Conservation (phyloP, 1,140 invertebrate genomes). For the Hydropsyche tenuis region DNA sequence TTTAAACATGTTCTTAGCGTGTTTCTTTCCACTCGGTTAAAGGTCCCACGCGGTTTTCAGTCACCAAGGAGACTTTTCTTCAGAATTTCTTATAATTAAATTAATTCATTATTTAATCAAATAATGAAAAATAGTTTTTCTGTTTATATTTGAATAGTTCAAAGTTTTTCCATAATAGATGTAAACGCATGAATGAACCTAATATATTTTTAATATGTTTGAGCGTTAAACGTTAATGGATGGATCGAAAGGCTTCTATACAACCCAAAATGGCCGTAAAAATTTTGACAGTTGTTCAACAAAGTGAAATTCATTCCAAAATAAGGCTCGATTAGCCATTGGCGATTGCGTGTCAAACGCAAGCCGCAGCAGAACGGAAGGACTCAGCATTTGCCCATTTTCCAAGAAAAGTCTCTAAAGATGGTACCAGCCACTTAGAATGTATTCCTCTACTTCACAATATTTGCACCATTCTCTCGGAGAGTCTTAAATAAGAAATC, state of each 20-base stretch:
- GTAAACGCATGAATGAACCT: no score
- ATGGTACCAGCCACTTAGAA: not conserved
- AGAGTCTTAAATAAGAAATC: not conserved
- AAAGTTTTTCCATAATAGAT: no score
- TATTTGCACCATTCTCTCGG: not conserved
- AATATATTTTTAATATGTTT: not conserved
- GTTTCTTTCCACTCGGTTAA: no score
- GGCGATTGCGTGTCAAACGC: conserved; percentile 26
- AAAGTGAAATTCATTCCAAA: not conserved
- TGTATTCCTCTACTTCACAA: not conserved
- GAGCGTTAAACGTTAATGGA: not conserved
- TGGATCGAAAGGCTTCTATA: not conserved
- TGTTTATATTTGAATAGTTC: no score
- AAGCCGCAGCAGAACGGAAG: conserved; percentile 2
- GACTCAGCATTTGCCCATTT: not conserved
- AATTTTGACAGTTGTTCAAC: conserved; percentile 14
- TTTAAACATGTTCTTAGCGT: no score
- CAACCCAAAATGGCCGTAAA: not conserved
- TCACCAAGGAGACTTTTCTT: no score
- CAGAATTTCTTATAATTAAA: no score
- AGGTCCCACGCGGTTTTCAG: no score
- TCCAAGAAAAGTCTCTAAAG: not conserved
- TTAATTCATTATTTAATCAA: no score
- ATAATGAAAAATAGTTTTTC: no score
- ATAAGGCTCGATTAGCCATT: conserved; percentile 9